Evolutionary conservation across 2,797 vertebrate genomes (phyloP).

Genomic region (Cetoscarus ocellatus): DNA sequence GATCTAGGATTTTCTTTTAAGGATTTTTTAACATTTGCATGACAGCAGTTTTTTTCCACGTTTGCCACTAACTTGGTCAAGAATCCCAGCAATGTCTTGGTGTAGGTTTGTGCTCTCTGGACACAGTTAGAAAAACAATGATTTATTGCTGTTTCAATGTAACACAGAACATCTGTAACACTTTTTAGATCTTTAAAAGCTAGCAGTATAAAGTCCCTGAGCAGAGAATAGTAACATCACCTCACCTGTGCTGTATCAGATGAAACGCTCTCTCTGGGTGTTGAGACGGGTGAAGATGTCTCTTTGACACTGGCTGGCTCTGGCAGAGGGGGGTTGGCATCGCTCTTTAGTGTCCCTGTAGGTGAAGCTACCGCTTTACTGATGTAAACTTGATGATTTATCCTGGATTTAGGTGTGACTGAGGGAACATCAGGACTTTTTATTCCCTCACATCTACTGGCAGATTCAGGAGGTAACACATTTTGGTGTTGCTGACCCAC

Average conservation of each 20-base stretch:
- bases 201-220: background rate
- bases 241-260: constrained; percentile 48
- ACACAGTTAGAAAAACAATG: no score
- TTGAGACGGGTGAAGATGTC: constrained; percentile 30
- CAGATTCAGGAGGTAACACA: constrained; percentile 30
- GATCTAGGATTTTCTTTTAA: no score
- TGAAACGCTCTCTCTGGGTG: constrained; percentile 15
- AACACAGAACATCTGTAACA: background rate
- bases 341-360: constrained; percentile 19
- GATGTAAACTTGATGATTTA: constrained; percentile 13
- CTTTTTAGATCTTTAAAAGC: background rate
- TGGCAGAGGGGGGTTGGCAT: constrained; percentile 33
- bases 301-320: constrained; percentile 2
- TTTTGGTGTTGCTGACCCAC: constrained; percentile 19
- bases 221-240: background rate
- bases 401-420: constrained; percentile 10
- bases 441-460: constrained; percentile 6
- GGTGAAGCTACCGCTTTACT: constrained; percentile 10
- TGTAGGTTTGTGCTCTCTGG: no score
- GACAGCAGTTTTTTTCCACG: no score
- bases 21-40: no score
- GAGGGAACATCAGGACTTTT: constrained; percentile 7
- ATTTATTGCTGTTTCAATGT: background rate
- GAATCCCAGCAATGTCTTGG: no score
- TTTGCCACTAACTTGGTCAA: no score